Conservation (phyloP, 2,797 vertebrate species). For the Limosa lapponica region DNA sequence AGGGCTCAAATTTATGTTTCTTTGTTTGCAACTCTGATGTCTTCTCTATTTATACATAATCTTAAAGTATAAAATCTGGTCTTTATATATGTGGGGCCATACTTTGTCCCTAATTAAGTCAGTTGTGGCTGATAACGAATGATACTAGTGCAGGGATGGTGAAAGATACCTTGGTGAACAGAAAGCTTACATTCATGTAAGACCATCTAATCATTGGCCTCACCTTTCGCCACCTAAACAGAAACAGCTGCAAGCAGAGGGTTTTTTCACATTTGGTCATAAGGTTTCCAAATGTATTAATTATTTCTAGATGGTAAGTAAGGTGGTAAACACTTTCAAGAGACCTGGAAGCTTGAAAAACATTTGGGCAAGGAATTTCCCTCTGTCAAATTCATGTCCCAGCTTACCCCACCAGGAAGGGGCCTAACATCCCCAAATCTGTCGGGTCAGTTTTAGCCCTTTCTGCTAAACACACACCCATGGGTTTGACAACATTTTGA, state of each 20-base stretch:
- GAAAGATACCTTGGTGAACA: background rate
- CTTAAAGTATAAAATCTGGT: background rate
- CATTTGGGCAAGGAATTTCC: background rate
- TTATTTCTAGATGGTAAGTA: background rate
- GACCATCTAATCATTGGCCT: background rate
- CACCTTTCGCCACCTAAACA: background rate
- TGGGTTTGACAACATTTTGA: background rate
- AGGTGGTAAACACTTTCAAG: background rate
- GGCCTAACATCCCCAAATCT: background rate
- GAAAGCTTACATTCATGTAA: background rate
- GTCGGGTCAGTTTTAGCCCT: background rate
- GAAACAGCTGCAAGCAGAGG: background rate
- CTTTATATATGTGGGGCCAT: background rate
- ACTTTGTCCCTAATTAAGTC: background rate
- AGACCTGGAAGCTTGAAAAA: background rate
- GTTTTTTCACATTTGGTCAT: background rate
- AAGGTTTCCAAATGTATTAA: background rate
- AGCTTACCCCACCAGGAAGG: background rate
- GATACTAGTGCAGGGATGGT: background rate
- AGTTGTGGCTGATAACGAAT: background rate
- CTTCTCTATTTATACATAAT: background rate
- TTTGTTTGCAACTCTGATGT: background rate
- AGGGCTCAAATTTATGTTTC: background rate
- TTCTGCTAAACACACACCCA: background rate
- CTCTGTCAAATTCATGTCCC: background rate